Evolutionary conservation across 2,797 vertebrate species (phyloP).

Genomic region (Botia kubotai): DNA sequence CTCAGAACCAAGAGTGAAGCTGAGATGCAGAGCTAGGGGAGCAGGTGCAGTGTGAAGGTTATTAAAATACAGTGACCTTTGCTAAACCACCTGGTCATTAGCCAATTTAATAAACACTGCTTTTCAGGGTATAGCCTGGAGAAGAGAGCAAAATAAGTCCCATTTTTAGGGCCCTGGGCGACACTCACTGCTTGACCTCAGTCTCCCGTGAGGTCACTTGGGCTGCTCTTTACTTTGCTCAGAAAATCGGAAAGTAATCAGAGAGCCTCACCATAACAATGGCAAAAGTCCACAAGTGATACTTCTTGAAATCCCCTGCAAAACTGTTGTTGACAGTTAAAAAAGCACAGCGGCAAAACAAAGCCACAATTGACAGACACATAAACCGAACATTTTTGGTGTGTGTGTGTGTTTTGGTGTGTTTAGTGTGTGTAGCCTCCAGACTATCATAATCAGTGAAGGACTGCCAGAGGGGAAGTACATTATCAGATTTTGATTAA

Average conservation of each 20-base stretch:
- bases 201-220: constrained; percentile 17
- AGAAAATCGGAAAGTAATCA: not conserved
- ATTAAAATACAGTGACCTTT: constrained; percentile 63
- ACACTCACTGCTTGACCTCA: constrained; percentile 47
- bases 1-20: constrained; percentile 18
- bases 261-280: not conserved
- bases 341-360: not conserved
- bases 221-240: not conserved
- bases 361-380: not conserved
- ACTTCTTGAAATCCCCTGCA: not conserved
- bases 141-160: constrained; percentile 10
- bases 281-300: not conserved
- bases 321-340: not conserved
- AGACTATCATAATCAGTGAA: too few relatives aligned
- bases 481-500: too few relatives aligned
- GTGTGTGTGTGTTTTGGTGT: too few relatives aligned
- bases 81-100: constrained; percentile 55
- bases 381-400: too few relatives aligned
- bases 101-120: constrained; percentile 42
- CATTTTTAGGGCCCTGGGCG: not conserved
- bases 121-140: not conserved
- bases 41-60: constrained; percentile 2
- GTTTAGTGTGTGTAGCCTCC: too few relatives aligned
- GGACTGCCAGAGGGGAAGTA: too few relatives aligned
- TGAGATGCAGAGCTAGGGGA: constrained; percentile 15